Evolutionary conservation across 2,797 vertebrate species (phyloP), one percentile per base, ranked within the genome.

Genomic region (Simalia tracyae): DNA sequence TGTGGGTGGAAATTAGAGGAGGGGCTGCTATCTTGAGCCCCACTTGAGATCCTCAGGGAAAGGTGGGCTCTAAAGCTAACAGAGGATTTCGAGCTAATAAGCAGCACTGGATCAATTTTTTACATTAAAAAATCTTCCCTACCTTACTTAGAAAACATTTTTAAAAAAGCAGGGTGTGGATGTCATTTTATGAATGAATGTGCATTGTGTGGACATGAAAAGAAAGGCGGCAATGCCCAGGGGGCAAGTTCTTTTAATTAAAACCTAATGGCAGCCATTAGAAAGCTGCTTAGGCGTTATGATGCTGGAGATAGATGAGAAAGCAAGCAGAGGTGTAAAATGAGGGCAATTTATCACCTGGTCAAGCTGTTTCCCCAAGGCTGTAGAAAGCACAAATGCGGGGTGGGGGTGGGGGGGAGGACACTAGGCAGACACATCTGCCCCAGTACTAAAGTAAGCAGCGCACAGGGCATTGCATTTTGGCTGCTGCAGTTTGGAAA

Each of bases 261-360:
- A 88, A 85, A 93, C 91, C 61, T 68, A 92, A 90, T 90, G 91
- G 86, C n/a, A 56, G 61, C 93, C 86, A 90, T 93, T 88, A 85
- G 91, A 90, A 85, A 90, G 91, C 93, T 88, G 91, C 93, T 84
- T 66, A 87, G 88, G 61, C 89, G 84, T 60, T 92, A 86, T 86
- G 91, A 90, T 56, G 42, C 86, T 88, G 72, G 72, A 90, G 36
- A 81, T 68, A 86, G 64, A 89, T 11, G 56, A 90, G 85, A 84
- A 89, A 50, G 42, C 93, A 86, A 42, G 89, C 93, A 81, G 72
- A 93, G 89, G 87, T 89, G 76, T 87, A 87, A 86, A 95, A 95
- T 92, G 93, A 89, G 86, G 17, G 14, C 14, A 61, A 63, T 92
- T 93, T 92, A 92, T 93, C 90, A 56, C 86, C 26, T 88, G 31